Conservation (phyloP, 2,797 vertebrate species). For the Triplophysa yarkandensis region DNA sequence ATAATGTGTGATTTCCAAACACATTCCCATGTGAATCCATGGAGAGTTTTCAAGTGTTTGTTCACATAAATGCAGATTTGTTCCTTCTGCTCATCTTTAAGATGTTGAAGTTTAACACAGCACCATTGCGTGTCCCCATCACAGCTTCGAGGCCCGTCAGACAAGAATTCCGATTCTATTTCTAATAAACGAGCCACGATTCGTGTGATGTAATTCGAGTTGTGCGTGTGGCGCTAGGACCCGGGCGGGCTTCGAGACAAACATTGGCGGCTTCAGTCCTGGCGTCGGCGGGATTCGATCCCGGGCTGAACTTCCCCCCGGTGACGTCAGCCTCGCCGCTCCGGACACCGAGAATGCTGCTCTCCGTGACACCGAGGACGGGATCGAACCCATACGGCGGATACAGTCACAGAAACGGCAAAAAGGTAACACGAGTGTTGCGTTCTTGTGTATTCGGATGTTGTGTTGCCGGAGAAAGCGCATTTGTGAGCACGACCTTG, state of each 20-base stretch:
- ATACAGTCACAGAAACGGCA: slow-evolving; percentile 89
- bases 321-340: slow-evolving; percentile 87
- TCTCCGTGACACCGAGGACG: slow-evolving; percentile 92
- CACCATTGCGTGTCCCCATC: too few relatives aligned
- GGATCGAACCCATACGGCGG: slow-evolving; percentile 90
- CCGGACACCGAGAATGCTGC: slow-evolving; percentile 90
- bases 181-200: too few relatives aligned
- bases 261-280: slow-evolving; percentile 65
- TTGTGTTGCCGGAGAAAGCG: slow-evolving; percentile 54
- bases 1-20: too few relatives aligned
- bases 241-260: slow-evolving; percentile 28
- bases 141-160: too few relatives aligned
- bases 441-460: slow-evolving; percentile 35
- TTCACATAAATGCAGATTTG: too few relatives aligned
- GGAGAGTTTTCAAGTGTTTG: too few relatives aligned
- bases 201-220: too few relatives aligned
- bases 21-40: too few relatives aligned
- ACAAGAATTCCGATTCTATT: too few relatives aligned
- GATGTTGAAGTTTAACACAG: too few relatives aligned
- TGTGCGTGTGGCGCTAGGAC: slow-evolving; percentile 52
- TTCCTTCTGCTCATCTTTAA: too few relatives aligned
- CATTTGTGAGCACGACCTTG: slow-evolving; percentile 79
- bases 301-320: slow-evolving; percentile 76
- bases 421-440: slow-evolving; percentile 81
- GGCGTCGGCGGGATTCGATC: slow-evolving; percentile 66